Evolutionary conservation across 1,140 invertebrate genomes (phyloP).

Genomic region (Drosophila seguyi): DNA sequence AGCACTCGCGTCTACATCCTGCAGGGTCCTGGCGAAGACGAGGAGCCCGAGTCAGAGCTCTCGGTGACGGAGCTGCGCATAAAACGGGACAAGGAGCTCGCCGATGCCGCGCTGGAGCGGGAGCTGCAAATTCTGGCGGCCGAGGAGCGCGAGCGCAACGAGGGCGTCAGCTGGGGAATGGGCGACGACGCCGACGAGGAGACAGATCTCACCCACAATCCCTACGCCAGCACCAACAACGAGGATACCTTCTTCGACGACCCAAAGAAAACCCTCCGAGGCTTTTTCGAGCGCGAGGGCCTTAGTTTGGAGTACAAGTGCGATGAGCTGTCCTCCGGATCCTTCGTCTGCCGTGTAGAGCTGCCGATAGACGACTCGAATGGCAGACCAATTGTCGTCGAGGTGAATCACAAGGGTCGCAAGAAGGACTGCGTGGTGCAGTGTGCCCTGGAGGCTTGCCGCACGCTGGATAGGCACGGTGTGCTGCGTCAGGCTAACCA

Average conservation of each 20-base stretch:
- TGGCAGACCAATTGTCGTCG: conserved; percentile 91
- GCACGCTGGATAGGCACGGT: conserved; percentile 94
- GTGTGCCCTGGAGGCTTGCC: conserved; percentile 97
- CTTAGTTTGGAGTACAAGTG: conserved; percentile 93
- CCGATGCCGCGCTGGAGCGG: conserved; percentile 86
- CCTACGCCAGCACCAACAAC: conserved; percentile 91
- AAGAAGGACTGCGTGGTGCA: conserved; percentile 97
- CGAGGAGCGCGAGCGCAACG: conserved; percentile 87
- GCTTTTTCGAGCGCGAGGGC: conserved; percentile 98
- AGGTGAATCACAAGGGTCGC: conserved; percentile 94
- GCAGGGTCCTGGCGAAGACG: conserved; percentile 93
- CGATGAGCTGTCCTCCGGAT: conserved; percentile 92
- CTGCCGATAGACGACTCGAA: conserved; percentile 92
- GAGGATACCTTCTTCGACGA: conserved; percentile 96
- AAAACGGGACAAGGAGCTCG: conserved; percentile 85
- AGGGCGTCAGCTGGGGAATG: conserved; percentile 96
- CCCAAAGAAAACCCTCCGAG: conserved; percentile 97
- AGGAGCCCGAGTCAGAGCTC: conserved; percentile 93
- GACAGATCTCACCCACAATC: conserved; percentile 92
- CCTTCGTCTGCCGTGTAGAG: conserved; percentile 90
- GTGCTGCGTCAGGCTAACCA: conserved; percentile 92
- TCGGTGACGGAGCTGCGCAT: conserved; percentile 92
- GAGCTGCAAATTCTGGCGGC: conserved; percentile 85
- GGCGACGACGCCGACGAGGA: conserved; percentile 96
- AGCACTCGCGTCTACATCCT: conserved; percentile 94